A percentile compares a stretch with the other conserved stretches of the same genome.
These are phyloP conservation scores for Diaprepes abbreviatus DNA, from an alignment of 2,888 invertebrate species.

Conservation along the genomic window DNA sequence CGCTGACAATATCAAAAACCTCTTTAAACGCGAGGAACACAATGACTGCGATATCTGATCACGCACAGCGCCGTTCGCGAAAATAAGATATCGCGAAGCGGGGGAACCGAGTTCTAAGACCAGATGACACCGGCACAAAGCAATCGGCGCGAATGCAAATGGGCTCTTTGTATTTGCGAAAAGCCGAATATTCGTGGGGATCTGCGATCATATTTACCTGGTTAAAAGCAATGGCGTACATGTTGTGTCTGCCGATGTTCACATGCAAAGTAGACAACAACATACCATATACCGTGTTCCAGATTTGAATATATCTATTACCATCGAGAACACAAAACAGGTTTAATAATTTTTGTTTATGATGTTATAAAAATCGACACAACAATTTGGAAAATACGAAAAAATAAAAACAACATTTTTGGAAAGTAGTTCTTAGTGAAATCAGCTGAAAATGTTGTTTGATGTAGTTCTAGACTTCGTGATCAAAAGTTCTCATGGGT, in stretches of 20 bases:
- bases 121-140: slow-evolving; percentile 33
- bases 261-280: too few species aligned
- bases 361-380: too few species aligned
- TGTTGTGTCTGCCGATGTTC: background rate
- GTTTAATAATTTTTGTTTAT: too few species aligned
- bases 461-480: too few species aligned
- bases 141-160: slow-evolving; percentile 29
- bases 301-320: too few species aligned
- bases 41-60: slow-evolving; percentile 32
- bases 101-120: slow-evolving; percentile 17
- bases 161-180: slow-evolving; percentile 25
- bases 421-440: too few species aligned
- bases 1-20: slow-evolving; percentile 29
- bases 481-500: too few species aligned
- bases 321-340: too few species aligned
- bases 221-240: slow-evolving; percentile 11
- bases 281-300: too few species aligned
- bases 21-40: slow-evolving; percentile 2
- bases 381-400: too few species aligned
- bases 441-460: too few species aligned
- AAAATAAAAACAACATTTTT: too few species aligned
- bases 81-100: slow-evolving; percentile 27
- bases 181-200: slow-evolving; percentile 12
- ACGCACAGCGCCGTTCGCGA: slow-evolving; percentile 28
- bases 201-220: slow-evolving; percentile 20